Conservation (phyloP, 2,797 vertebrate genomes). For the Squalus acanthias region DNA sequence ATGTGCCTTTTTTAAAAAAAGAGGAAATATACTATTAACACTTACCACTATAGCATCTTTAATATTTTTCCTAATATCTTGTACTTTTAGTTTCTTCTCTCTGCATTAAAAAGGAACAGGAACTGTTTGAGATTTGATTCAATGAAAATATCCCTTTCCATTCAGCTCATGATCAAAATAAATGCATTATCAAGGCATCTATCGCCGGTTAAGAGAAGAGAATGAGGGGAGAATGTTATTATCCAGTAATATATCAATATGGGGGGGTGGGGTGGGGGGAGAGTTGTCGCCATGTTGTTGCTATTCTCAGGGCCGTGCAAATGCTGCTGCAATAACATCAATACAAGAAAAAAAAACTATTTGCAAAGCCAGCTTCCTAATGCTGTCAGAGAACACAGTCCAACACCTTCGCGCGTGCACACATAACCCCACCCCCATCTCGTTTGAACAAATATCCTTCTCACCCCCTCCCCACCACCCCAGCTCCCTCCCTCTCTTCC, state of each 20-base stretch:
- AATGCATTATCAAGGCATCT: too few relatives aligned
- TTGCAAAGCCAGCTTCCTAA: background rate
- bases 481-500: background rate
- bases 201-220: background rate
- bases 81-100: conserved; percentile 93
- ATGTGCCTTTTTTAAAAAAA: background rate
- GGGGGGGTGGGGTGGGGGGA: conserved; percentile 38
- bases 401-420: background rate
- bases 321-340: conserved; percentile 76
- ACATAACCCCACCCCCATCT: background rate
- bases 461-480: background rate
- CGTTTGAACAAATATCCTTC: background rate
- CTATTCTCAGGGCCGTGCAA: conserved; percentile 73
- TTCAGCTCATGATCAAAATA: background rate
- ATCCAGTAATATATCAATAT: background rate
- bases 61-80: conserved; percentile 96
- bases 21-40: conserved; percentile 38
- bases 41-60: conserved; percentile 97
- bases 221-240: background rate
- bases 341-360: conserved; percentile 45
- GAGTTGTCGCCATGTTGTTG: conserved; percentile 74
- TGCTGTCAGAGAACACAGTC: background rate
- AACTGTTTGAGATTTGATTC: background rate
- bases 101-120: conserved; percentile 60
- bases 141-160: background rate